These are phyloP conservation scores for Drosophila quadrilineata DNA, from an alignment of 1,140 invertebrate genomes.

Conservation along the genomic window DNA sequence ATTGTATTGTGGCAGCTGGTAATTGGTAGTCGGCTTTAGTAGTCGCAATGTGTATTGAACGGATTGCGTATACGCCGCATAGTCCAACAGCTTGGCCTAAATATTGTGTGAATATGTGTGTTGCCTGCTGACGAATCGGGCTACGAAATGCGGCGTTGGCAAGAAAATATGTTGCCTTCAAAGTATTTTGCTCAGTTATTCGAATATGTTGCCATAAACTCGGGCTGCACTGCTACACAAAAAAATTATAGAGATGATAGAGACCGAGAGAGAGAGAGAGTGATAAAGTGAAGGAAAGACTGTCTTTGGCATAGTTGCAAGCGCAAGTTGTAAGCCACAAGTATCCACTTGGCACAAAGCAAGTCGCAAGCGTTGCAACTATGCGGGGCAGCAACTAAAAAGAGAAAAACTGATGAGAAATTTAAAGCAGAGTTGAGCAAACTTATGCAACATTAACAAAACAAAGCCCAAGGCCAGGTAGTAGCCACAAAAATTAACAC, in stretches of 20 bases:
- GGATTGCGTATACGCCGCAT: conserved; percentile 39
- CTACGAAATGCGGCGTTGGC: too few relatives aligned
- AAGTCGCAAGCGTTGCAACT: conserved; percentile 7
- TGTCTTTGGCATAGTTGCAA: conserved; percentile 59
- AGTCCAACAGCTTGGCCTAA: background rate
- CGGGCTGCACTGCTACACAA: too few relatives aligned
- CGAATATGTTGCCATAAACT: conserved; percentile 28
- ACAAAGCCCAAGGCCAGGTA: too few relatives aligned
- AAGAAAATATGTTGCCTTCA: conserved; percentile 27
- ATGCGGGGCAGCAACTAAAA: too few relatives aligned
- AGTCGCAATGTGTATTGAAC: conserved; percentile 8
- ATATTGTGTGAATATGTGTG: conserved; percentile 10
- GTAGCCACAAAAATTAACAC: conserved; percentile 46
- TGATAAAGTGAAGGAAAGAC: conserved; percentile 12
- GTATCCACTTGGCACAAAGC: conserved; percentile 43
- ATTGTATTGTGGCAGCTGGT: conserved; percentile 58
- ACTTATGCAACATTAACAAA: too few relatives aligned
- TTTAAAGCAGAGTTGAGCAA: too few relatives aligned
- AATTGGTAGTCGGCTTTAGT: conserved; percentile 44
- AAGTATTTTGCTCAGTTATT: too few relatives aligned
- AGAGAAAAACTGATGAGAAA: too few relatives aligned
- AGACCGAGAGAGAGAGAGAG: too few relatives aligned
- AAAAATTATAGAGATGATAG: too few relatives aligned
- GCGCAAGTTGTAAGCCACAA: conserved; percentile 49
- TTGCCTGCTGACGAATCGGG: conserved; percentile 1